Evolutionary conservation across 1,140 invertebrate species (phyloP), one percentile per base, ranked within the genome.

Genomic region (Trachymyrmex septentrionalis): DNA sequence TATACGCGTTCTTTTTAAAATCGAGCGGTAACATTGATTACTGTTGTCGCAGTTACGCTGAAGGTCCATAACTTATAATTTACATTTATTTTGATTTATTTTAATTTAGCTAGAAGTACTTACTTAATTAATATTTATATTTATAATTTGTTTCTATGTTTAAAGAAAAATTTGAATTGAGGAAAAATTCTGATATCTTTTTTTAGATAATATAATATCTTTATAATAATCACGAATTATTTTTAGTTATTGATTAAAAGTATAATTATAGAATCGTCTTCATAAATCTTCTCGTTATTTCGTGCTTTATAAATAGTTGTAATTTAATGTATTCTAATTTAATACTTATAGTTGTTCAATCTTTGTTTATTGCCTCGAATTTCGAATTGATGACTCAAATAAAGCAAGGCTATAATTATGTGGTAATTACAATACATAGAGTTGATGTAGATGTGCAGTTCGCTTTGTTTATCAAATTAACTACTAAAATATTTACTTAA

Each of bases 111-210:
- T 44, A 44, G 38, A 44, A 10, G 5, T 34, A 34, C 30, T 38
- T 38, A 38, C 27, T 55, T 55, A 72, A 14, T 30, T 71, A 9
- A 4, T 6, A 71, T 67, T 44, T 69, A 7, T 21, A 48, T 38
- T 48, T 69, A 24, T 44, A 21, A 69, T 69, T 69, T 73, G 16
- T n/a, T 34, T 30, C 5, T 75, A 55, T 55, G 57, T n/a, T 57
- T 34, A 38, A 57, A 75, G 2, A 75, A 55, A 14, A 55, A 73
- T 55, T 53, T 72, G 16, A 71, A 71, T 30, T 73, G 7, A 55
- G 53, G n/a, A 55, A n/a, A 55, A 55, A 55, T n/a, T 6, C 55
- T 10, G n/a, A 50, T 50, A 50, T 12, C n/a, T 30, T 3, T 55
- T 0, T 34, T 0, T 21, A 21, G 2, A 71, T 50, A 50, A 53